Evolutionary conservation across 2,888 invertebrate genomes (phyloP).

Genomic region (Dryocosmus kuriphilus): DNA sequence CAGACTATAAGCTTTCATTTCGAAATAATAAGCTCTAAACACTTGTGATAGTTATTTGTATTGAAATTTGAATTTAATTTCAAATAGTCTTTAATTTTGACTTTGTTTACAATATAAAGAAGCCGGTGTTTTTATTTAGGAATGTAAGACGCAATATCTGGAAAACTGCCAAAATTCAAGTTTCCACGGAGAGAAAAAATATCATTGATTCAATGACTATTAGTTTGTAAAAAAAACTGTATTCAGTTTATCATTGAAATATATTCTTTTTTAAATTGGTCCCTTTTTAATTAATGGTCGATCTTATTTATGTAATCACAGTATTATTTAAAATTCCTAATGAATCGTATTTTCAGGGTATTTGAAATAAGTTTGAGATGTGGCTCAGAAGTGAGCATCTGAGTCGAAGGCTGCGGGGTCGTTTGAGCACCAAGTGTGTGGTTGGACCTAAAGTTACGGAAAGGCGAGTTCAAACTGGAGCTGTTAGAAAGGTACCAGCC

Average conservation of each 20-base stretch:
- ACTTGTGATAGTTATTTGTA: neutral
- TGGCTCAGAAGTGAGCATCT: slow-evolving; percentile 76
- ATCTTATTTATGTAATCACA: neutral
- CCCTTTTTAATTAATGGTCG: neutral
- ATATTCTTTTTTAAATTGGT: neutral
- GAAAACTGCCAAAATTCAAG: neutral
- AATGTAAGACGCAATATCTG: neutral
- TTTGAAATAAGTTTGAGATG: slow-evolving; percentile 68
- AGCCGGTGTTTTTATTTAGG: neutral
- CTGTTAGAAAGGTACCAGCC: slow-evolving; percentile 70
- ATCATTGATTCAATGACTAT: neutral
- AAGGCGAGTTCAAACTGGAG: slow-evolving; percentile 67
- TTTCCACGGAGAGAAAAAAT: neutral
- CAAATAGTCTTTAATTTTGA: neutral
- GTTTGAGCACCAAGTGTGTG: slow-evolving; percentile 65
- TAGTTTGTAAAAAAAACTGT: too few species aligned
- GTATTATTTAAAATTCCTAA: neutral
- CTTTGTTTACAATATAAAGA: neutral
- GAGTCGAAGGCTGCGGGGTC: slow-evolving; percentile 74
- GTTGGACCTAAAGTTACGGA: slow-evolving; percentile 64
- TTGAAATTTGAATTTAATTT: neutral
- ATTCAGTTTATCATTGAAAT: too few species aligned
- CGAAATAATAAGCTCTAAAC: neutral
- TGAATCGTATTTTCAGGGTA: slow-evolving; percentile 55
- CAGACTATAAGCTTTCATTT: too few species aligned